These are phyloP conservation scores for Chrysochloris asiatica DNA, from an alignment of 2,113 vertebrate species.

Conservation along the genomic window DNA sequence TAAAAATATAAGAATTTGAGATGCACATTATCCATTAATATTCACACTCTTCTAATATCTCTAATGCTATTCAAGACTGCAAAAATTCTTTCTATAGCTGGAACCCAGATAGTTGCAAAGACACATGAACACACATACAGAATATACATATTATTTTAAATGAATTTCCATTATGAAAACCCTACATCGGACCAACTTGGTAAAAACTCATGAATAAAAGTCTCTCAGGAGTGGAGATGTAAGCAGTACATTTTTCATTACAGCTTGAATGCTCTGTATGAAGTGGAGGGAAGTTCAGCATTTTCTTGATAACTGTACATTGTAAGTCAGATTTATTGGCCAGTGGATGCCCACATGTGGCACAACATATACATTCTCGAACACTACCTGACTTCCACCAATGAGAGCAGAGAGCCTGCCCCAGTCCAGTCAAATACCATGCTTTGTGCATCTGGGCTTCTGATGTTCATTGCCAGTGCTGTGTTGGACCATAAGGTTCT, in stretches of 20 bases:
- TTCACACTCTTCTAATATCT: conserved; percentile 24
- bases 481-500: conserved; percentile 50
- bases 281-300: background rate
- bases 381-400: background rate
- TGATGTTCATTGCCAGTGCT: background rate
- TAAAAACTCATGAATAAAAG: background rate
- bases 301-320: background rate
- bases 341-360: background rate
- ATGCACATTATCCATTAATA: conserved; percentile 25
- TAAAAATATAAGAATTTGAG: conserved; percentile 68
- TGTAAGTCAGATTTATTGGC: background rate
- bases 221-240: background rate
- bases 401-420: background rate
- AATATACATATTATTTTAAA: background rate
- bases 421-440: background rate
- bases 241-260: conserved; percentile 18
- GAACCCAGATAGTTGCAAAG: background rate
- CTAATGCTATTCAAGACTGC: background rate
- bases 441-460: background rate
- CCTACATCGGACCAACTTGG: background rate
- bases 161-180: conserved; percentile 26
- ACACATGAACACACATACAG: background rate
- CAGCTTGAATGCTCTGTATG: background rate
- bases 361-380: background rate
- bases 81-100: background rate